phyloP scores from a whole-genome alignment of 2,797 vertebrate genomes.

The Tolypeutes matacus region DNA sequence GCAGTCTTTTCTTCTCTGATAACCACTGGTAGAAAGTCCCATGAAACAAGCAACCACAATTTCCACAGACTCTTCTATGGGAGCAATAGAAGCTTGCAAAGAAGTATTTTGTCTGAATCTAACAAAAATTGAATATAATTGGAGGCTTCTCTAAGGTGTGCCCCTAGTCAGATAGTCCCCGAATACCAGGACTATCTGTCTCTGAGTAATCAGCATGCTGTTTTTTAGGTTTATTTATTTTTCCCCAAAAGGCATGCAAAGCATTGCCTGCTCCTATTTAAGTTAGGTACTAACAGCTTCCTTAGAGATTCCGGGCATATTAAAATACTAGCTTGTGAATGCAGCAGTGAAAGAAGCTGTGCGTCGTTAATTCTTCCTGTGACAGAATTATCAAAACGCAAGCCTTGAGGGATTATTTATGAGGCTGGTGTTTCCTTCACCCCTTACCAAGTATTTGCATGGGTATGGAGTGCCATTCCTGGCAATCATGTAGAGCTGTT shows the following conservation, averaged over 20 bases:
- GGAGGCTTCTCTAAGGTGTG: neutral
- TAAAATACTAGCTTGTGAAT: conserved; percentile 52
- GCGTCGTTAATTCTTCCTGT: conserved; percentile 61
- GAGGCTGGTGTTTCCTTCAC: neutral
- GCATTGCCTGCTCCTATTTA: conserved; percentile 36
- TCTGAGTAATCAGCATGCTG: neutral
- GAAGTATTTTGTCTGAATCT: neutral
- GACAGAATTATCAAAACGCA: conserved; percentile 49
- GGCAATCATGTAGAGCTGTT: neutral
- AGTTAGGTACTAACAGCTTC: conserved; percentile 41
- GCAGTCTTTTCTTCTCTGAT: neutral
- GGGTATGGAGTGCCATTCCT: conserved; percentile 40
- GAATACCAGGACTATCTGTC: neutral
- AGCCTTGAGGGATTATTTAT: neutral
- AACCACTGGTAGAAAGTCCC: neutral
- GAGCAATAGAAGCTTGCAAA: too few relatives aligned
- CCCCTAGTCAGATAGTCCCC: neutral
- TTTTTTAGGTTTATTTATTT: conserved; percentile 39
- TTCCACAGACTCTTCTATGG: neutral
- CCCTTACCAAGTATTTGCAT: neutral
- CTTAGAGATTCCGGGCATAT: neutral
- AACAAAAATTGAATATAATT: conserved; percentile 4
- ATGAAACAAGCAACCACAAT: neutral
- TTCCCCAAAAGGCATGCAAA: conserved; percentile 6
- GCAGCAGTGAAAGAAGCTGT: neutral